phyloP scores from a whole-genome alignment of 1,140 invertebrate genomes.

The Drosophila repleta region DNA sequence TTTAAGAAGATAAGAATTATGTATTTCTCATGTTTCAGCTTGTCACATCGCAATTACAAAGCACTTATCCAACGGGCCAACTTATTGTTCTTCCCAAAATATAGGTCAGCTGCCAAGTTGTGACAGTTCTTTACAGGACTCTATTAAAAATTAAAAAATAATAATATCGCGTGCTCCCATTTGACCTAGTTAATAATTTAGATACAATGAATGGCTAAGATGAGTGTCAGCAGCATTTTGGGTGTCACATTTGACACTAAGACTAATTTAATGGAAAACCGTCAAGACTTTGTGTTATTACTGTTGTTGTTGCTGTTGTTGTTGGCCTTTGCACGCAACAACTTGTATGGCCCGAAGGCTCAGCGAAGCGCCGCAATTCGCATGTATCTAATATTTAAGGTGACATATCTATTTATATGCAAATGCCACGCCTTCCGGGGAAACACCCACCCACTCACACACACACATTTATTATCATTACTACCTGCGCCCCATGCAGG shows the following conservation, averaged over 20 bases:
- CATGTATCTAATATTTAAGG: conserved; percentile 66
- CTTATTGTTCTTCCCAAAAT: background rate
- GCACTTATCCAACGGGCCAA: too few relatives aligned
- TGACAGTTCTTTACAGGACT: conserved; percentile 1
- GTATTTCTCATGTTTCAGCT: too few relatives aligned
- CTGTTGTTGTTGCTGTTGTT: conserved; percentile 10
- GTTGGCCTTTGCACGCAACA: conserved; percentile 24
- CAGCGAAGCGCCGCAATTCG: conserved; percentile 1
- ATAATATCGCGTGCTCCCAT: conserved; percentile 24
- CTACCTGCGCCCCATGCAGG: conserved; percentile 27
- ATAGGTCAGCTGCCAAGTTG: conserved; percentile 5
- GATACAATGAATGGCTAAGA: conserved; percentile 35
- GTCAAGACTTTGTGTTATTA: conserved; percentile 15
- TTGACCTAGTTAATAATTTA: conserved; percentile 69
- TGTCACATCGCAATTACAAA: too few relatives aligned
- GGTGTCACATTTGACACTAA: conserved; percentile 62
- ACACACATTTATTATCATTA: conserved; percentile 6
- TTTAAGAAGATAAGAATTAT: too few relatives aligned
- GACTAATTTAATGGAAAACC: conserved; percentile 68
- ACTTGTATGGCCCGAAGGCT: conserved; percentile 8
- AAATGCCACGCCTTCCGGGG: conserved; percentile 52
- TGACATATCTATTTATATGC: conserved; percentile 80
- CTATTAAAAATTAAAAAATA: background rate
- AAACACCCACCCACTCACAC: conserved; percentile 1
- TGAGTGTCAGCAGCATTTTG: conserved; percentile 30